Evolutionary conservation across 2,113 vertebrate genomes (phyloP).

Genomic region (Eulemur macaco): DNA sequence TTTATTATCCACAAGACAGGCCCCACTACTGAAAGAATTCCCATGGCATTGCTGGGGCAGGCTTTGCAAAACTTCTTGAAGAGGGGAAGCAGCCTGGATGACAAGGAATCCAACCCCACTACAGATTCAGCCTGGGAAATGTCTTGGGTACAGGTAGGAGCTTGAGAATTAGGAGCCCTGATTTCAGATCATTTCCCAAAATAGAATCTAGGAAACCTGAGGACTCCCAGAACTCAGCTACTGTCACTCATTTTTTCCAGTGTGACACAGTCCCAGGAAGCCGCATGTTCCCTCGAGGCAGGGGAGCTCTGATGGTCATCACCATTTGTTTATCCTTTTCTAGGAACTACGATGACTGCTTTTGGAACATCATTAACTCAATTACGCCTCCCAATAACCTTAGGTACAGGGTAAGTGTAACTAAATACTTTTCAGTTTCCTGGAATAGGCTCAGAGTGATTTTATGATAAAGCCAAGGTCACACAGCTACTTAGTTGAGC

Average conservation of each 20-base stretch:
- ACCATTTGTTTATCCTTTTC: background rate
- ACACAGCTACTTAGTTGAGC: background rate
- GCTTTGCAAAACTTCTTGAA: background rate
- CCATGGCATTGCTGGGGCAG: slow-evolving; percentile 67
- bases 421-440: background rate
- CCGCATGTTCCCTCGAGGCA: too few relatives aligned
- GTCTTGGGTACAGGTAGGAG: background rate
- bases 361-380: background rate
- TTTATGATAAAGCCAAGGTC: background rate
- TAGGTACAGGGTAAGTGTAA: background rate
- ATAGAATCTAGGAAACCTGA: too few relatives aligned
- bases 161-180: background rate
- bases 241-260: too few relatives aligned
- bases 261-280: too few relatives aligned
- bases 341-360: background rate
- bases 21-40: slow-evolving; percentile 52
- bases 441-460: background rate
- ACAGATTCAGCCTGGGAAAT: background rate
- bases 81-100: too few relatives aligned
- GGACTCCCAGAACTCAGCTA: too few relatives aligned
- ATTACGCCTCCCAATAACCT: background rate
- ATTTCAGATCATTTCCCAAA: too few relatives aligned
- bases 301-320: background rate
- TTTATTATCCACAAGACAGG: slow-evolving; percentile 36
- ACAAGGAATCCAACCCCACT: too few relatives aligned